Evolutionary conservation across 2,888 invertebrate species (phyloP).

Genomic region (Xestobium rufovillosum): DNA sequence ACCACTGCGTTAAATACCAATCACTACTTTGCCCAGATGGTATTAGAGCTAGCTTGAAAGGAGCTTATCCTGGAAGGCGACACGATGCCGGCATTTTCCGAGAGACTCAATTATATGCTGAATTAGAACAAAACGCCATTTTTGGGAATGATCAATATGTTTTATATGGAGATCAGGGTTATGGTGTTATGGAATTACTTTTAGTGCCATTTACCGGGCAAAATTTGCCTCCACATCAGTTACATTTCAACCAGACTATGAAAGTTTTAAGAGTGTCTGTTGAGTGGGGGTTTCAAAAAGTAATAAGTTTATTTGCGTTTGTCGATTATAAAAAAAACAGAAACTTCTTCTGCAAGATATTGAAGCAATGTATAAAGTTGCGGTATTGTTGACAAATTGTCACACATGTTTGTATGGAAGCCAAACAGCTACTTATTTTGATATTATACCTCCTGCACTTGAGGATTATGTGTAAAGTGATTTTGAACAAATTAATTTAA

Average conservation of each 20-base stretch:
- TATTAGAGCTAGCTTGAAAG: constrained; percentile 20
- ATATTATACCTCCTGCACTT: too few species aligned
- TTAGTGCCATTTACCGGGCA: constrained; percentile 17
- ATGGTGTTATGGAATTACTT: too few species aligned
- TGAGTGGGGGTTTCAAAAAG: constrained; percentile 25
- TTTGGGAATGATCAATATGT: constrained; percentile 17
- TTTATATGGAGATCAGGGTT: constrained; percentile 22
- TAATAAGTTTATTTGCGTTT: constrained; percentile 15
- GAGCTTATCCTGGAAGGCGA: constrained; percentile 19
- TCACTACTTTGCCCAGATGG: constrained; percentile 22
- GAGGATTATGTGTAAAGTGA: too few species aligned
- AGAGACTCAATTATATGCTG: constrained; percentile 15
- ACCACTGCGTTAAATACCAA: constrained; percentile 21
- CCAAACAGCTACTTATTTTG: neutral
- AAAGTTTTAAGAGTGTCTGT: constrained; percentile 13
- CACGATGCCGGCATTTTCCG: constrained; percentile 22
- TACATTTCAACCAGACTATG: constrained; percentile 10
- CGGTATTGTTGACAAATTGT: neutral
- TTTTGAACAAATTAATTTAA: too few species aligned
- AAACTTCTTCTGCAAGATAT: neutral
- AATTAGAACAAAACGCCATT: constrained; percentile 17
- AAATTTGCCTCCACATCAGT: constrained; percentile 4
- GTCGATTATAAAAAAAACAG: constrained; percentile 9
- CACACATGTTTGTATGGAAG: constrained; percentile 2
- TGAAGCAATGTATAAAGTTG: neutral